Evolutionary conservation across 2,888 invertebrate species (phyloP).

Genomic region (Dryobota labecula): DNA sequence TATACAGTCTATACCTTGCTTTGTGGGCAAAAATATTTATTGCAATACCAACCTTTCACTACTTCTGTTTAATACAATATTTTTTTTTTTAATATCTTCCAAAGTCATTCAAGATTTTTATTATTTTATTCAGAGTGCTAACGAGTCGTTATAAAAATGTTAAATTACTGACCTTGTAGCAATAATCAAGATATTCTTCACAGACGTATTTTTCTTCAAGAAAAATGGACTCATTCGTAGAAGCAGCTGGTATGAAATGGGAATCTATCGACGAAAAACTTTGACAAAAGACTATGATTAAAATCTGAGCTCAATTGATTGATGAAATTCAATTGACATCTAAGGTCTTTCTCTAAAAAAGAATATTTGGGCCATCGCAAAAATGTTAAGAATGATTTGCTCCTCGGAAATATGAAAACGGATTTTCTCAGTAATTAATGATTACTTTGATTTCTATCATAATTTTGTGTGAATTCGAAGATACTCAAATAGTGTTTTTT

Average conservation of each 20-base stretch:
- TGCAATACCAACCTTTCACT: neutral
- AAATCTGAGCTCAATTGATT: conserved; percentile 63
- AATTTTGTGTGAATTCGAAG: neutral
- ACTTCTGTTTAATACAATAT: neutral
- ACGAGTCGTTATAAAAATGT: conserved; percentile 38
- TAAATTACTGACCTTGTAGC: conserved; percentile 47
- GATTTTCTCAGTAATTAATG: conserved; percentile 39
- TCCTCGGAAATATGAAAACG: conserved; percentile 34
- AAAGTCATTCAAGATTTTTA: conserved; percentile 25
- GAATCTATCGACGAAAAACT: conserved; percentile 57
- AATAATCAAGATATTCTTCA: conserved; percentile 47
- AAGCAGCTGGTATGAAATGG: conserved; percentile 57
- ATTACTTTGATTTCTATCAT: conserved; percentile 23
- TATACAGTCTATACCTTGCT: neutral
- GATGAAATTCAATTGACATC: conserved; percentile 65
- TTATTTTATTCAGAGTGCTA: conserved; percentile 30
- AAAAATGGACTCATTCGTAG: conserved; percentile 47
- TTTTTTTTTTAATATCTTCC: conserved; percentile 26
- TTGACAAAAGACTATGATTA: conserved; percentile 66
- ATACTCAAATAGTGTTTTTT: neutral
- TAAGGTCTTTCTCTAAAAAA: conserved; percentile 51
- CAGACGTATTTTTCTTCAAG: conserved; percentile 30
- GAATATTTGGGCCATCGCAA: conserved; percentile 53
- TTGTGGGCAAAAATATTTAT: neutral
- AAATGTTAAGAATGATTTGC: conserved; percentile 49